Evolutionary conservation across 2,113 vertebrate species (phyloP).

Genomic region (Petrocephalus zakoni): DNA sequence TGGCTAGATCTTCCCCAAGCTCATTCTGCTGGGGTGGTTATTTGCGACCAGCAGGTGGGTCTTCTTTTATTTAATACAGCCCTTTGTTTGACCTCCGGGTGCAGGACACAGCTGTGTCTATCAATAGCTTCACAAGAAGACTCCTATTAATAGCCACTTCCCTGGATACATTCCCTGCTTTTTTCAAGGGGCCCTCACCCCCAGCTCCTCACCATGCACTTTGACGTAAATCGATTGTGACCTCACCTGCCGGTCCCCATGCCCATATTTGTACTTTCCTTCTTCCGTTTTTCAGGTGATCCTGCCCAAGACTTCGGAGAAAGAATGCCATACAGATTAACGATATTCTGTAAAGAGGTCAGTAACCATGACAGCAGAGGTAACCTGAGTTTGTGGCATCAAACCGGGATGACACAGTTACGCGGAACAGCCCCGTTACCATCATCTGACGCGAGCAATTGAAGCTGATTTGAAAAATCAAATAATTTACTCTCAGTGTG

Average conservation of each 20-base stretch:
- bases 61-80: slow-evolving; percentile 38
- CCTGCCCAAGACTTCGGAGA: background rate
- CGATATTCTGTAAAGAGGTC: background rate
- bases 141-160: background rate
- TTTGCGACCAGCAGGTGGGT: slow-evolving; percentile 51
- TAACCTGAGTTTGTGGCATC: background rate
- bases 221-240: background rate
- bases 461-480: background rate
- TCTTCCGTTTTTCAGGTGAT: background rate
- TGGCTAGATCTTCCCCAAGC: background rate
- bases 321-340: background rate
- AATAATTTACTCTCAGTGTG: background rate
- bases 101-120: slow-evolving; percentile 57
- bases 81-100: slow-evolving; percentile 32
- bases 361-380: background rate
- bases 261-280: background rate
- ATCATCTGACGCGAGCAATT: background rate
- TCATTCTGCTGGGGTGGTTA: slow-evolving; percentile 12
- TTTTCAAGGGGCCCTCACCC: background rate
- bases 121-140: slow-evolving; percentile 41
- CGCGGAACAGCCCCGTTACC: background rate
- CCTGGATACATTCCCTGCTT: background rate
- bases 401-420: background rate
- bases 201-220: background rate
- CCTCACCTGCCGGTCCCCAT: background rate